phyloP scores from a whole-genome alignment of 2,113 vertebrate species.

The Ameiurus melas region DNA sequence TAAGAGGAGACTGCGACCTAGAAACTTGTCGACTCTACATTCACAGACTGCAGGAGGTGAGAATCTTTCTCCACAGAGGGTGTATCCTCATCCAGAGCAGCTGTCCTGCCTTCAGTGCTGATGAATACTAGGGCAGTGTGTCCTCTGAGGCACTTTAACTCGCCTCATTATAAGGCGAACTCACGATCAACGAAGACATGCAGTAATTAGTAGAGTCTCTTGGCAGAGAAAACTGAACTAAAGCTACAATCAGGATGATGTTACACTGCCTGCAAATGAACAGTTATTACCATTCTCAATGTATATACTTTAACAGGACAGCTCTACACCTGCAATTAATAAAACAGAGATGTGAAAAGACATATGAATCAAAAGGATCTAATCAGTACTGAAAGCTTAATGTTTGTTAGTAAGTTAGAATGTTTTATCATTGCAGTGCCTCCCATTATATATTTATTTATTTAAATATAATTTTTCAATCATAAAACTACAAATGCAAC shows the following conservation, averaged over 20 bases:
- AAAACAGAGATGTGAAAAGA: background rate
- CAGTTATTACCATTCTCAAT: background rate
- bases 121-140: constrained; percentile 9
- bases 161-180: constrained; percentile 2
- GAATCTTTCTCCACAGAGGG: constrained; percentile 33
- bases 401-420: background rate
- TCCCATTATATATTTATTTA: background rate
- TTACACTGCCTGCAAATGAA: background rate
- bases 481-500: background rate
- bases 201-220: constrained; percentile 31
- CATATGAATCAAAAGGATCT: background rate
- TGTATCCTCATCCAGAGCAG: background rate
- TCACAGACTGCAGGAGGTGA: constrained; percentile 93
- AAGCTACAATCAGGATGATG: background rate
- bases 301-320: background rate
- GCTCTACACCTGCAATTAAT: background rate
- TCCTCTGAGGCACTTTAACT: constrained; percentile 30
- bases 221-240: constrained; percentile 8
- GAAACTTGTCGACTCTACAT: constrained; percentile 97
- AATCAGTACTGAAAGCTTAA: background rate
- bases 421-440: background rate
- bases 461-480: background rate
- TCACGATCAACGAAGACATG: constrained; percentile 19
- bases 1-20: constrained; percentile 94
- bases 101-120: constrained; percentile 17